Base-by-base conservation (phyloP, 2,113 vertebrate genomes). In the Rhodinocichla rosea region DNA sequence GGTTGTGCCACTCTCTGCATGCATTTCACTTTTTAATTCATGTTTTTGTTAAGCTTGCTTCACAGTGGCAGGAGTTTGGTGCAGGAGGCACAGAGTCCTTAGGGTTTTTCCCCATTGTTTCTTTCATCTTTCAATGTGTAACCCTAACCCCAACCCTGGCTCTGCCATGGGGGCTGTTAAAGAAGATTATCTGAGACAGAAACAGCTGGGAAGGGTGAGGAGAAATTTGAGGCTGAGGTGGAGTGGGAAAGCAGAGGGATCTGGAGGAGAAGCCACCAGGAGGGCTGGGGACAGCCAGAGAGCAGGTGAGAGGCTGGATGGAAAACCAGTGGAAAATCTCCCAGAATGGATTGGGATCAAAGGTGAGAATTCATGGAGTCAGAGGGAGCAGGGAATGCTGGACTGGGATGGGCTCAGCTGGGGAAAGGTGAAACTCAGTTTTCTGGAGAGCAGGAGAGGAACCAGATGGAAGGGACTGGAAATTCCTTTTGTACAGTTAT, bases 391-490 rank as follows among this genome's bases (percentile, higher is more conserved):
- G 35, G 20, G 18, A 30, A 14, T 30, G 26, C 13, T 85, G 49
- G 14, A 10, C 14, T 23, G 40, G 37, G 24, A 21, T 26, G n/a
- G 28, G 33, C 45, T 71, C 23, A 8, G 6, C 12, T 37, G 14
- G 28, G 33, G 10, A 15, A 62, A 53, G 37, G 19, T 30, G 44
- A 32, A 5, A 6, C 23, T n/a, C n/a, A n/a, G n/a, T n/a, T n/a
- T n/a, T n/a, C n/a, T 68, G 32, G 35, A 56, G 21, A 32, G 40
- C 8, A 37, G 70, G 49, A 86, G 17, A 69, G 32, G 37, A 87
- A 27, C 1, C 5, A 28, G 45, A 3, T 2, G 5, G 35, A 10
- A 39, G 8, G n/a, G 47, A 4, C 3, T 40, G 19, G 11, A 44
- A 22, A 24, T 4, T 15, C 2, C 6, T 3, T 52, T 75, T 47